These are phyloP conservation scores for Clarias macrocephalus DNA, from an alignment of 2,113 vertebrate genomes.

Conservation along the genomic window DNA sequence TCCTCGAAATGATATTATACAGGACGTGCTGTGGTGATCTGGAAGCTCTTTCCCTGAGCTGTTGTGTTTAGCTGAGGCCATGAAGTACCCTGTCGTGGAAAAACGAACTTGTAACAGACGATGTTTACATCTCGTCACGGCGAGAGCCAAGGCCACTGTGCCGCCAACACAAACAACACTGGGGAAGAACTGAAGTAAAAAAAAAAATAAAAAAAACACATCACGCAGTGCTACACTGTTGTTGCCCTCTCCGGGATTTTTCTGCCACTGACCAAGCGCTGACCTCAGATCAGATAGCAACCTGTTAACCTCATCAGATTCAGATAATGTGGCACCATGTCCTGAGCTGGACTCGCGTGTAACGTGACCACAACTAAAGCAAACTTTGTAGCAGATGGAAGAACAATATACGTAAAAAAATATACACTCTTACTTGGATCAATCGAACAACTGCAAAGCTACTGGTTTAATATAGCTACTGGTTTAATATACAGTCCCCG, in stretches of 20 bases:
- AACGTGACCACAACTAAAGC: not conserved
- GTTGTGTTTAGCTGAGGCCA: not conserved
- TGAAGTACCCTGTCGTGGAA: conserved; percentile 2
- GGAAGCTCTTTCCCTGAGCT: not conserved
- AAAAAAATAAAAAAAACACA: not conserved
- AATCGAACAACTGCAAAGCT: too few species aligned
- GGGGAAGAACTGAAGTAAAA: not conserved
- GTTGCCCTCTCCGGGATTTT: conserved; percentile 9
- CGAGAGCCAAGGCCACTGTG: not conserved
- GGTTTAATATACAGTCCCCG: too few species aligned
- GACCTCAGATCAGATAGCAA: not conserved
- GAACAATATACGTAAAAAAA: too few species aligned
- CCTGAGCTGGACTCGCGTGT: not conserved
- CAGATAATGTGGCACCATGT: not conserved
- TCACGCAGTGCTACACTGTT: conserved; percentile 29
- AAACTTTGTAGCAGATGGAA: not conserved
- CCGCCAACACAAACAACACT: conserved; percentile 5
- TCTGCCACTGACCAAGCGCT: not conserved
- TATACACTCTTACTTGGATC: too few species aligned
- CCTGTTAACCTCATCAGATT: not conserved
- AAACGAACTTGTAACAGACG: conserved; percentile 1
- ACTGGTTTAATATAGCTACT: too few species aligned
- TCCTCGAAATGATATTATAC: not conserved
- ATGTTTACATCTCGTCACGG: conserved; percentile 8
- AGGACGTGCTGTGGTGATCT: not conserved